A percentile compares a stretch with the other conserved stretches of the same genome.
These are phyloP conservation scores for Agapostemon virescens DNA, from an alignment of 2,888 invertebrate genomes.

Conservation along the genomic window DNA sequence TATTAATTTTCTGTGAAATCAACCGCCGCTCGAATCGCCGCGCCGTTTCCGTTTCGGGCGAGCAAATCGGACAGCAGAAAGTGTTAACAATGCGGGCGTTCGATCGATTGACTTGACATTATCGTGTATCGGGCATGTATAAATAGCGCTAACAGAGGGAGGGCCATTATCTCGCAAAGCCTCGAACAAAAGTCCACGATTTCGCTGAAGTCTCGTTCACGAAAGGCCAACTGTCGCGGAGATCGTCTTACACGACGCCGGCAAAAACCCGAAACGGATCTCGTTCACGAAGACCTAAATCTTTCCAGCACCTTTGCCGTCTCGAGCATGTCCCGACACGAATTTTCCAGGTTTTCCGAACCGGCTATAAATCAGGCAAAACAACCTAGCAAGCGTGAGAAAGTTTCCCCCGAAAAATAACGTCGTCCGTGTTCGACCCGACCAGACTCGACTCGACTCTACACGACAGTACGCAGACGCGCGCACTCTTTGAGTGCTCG, in stretches of 20 bases:
- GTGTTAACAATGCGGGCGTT: constrained; percentile 25
- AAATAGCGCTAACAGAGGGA: constrained; percentile 55
- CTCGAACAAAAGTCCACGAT: constrained; percentile 57
- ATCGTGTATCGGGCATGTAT: constrained; percentile 52
- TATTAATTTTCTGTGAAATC: not conserved
- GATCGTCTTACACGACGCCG: not conserved
- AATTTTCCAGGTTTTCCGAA: constrained; percentile 6
- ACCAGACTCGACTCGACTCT: not conserved
- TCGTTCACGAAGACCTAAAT: not conserved
- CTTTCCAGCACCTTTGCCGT: not conserved
- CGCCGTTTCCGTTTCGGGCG: not conserved
- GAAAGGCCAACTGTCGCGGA: not conserved
- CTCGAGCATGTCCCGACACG: not conserved
- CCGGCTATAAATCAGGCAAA: not conserved
- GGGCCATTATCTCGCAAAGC: constrained; percentile 42
- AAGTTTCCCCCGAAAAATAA: constrained; percentile 44
- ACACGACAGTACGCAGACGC: constrained; percentile 9
- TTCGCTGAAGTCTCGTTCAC: constrained; percentile 15
- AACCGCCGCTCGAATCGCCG: not conserved
- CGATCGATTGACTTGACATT: constrained; percentile 62
- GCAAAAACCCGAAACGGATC: constrained; percentile 11
- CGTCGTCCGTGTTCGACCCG: not conserved
- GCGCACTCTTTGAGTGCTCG: constrained; percentile 48
- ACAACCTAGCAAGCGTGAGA: constrained; percentile 43
- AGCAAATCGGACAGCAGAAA: not conserved